Percentiles rank a stretch among this genome's conserved stretches.
phyloP scores from a whole-genome alignment of 2,797 vertebrate genomes.

The Caiman crocodilus region DNA sequence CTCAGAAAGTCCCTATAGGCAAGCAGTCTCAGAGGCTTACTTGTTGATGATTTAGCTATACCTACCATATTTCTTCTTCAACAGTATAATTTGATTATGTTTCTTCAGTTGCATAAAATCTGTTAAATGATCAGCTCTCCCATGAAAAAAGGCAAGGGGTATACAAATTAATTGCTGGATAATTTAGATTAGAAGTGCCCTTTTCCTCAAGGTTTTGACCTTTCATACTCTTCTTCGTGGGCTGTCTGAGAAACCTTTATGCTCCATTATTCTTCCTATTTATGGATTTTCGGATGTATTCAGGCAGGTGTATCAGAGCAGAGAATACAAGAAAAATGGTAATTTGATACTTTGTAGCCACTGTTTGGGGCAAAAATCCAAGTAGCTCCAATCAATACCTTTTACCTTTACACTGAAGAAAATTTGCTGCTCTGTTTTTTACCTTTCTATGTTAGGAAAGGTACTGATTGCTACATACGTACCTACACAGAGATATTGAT shows the following conservation, averaged over 20 bases:
- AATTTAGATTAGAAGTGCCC: not conserved
- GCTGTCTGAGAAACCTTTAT: not conserved
- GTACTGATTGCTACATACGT: not conserved
- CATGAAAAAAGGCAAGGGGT: not conserved
- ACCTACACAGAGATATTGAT: conserved; percentile 33
- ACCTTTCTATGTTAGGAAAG: not conserved
- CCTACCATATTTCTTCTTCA: not conserved
- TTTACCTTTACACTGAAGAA: conserved; percentile 17
- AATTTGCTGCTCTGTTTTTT: conserved; percentile 7
- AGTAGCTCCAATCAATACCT: conserved; percentile 35
- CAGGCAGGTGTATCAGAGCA: not conserved
- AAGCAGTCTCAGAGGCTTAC: rapidly evolving
- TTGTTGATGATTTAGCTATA: not conserved
- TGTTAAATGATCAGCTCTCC: not conserved
- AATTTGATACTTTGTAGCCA: not conserved
- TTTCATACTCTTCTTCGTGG: not conserved
- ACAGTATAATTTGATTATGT: not conserved
- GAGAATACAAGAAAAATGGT: conserved; percentile 6
- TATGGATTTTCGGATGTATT: not conserved
- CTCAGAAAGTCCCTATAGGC: not conserved
- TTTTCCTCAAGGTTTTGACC: not conserved
- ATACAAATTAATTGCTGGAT: conserved; percentile 4
- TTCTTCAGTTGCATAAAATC: not conserved
- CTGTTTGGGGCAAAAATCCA: conserved; percentile 11
- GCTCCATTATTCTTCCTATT: not conserved